phyloP scores from a whole-genome alignment of 2,888 invertebrate species.

The Melikaiella ostensackeni region DNA sequence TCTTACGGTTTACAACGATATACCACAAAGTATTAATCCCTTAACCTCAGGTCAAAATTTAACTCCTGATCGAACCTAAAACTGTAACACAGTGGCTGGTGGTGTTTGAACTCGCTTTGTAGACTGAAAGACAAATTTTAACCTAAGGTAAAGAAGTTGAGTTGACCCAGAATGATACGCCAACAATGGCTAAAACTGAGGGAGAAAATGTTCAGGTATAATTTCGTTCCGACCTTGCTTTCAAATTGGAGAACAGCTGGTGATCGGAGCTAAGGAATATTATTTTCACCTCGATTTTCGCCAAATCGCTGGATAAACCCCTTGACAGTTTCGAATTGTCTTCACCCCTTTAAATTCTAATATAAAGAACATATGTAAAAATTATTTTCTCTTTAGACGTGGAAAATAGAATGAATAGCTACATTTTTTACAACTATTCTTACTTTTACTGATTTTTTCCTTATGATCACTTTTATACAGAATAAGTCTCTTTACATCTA shows the following conservation, averaged over 20 bases:
- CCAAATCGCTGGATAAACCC: conserved; percentile 18
- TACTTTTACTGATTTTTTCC: too few relatives aligned
- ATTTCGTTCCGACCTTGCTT: background rate
- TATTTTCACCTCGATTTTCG: background rate
- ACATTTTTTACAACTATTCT: too few relatives aligned
- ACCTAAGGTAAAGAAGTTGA: conserved; percentile 5
- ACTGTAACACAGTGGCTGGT: conserved; percentile 18
- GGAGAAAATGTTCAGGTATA: conserved; percentile 27
- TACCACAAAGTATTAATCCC: background rate
- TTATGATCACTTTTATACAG: too few relatives aligned
- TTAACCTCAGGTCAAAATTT: conserved; percentile 22
- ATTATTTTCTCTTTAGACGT: background rate
- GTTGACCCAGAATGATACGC: conserved; percentile 4
- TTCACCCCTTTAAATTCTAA: background rate
- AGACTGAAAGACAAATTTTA: conserved; percentile 12
- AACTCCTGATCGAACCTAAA: conserved; percentile 10
- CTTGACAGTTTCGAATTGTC: background rate
- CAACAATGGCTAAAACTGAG: background rate
- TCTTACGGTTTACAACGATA: background rate
- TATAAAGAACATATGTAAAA: background rate
- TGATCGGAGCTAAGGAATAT: conserved; percentile 1
- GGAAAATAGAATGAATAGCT: too few relatives aligned
- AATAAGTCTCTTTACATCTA: too few relatives aligned
- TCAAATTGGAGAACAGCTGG: background rate
- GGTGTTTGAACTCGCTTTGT: background rate